Percentiles rank a stretch among this genome's conserved stretches.
phyloP scores from a whole-genome alignment of 1,140 invertebrate species.

The Achroia grisella region DNA sequence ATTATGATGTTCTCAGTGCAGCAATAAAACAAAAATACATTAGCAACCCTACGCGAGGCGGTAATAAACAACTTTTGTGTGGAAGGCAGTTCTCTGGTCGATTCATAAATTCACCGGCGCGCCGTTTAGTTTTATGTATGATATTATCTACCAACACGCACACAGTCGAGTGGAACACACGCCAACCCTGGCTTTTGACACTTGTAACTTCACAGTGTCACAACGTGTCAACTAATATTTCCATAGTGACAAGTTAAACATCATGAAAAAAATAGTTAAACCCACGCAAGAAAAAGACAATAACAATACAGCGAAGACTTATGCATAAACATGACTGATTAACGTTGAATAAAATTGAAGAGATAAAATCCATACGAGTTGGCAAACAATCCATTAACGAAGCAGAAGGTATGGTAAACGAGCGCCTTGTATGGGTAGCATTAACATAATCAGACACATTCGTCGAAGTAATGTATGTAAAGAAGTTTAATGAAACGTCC shows the following conservation, averaged over 20 bases:
- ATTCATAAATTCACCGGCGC: constrained; percentile 64
- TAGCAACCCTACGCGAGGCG: constrained; percentile 48
- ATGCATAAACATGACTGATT: constrained; percentile 31
- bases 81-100: constrained; percentile 53
- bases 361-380: constrained; percentile 15
- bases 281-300: constrained; percentile 3
- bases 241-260: not conserved
- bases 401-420: constrained; percentile 35
- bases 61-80: constrained; percentile 66
- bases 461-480: constrained; percentile 68
- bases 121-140: constrained; percentile 60
- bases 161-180: not conserved
- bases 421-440: constrained; percentile 40
- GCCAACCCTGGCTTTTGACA: not conserved
- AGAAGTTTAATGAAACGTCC: constrained; percentile 67
- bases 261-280: constrained; percentile 3
- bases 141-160: constrained; percentile 56
- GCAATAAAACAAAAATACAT: constrained; percentile 56
- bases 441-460: constrained; percentile 69
- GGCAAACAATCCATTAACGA: constrained; percentile 61
- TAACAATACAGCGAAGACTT: constrained; percentile 23
- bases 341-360: constrained; percentile 10
- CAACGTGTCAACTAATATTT: constrained; percentile 11
- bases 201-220: constrained; percentile 11
- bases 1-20: constrained; percentile 52